A percentile compares a stretch with the other conserved stretches of the same genome.
These are phyloP conservation scores for Chymomyza procnemis DNA, from an alignment of 2,888 invertebrate species.

Conservation along the genomic window DNA sequence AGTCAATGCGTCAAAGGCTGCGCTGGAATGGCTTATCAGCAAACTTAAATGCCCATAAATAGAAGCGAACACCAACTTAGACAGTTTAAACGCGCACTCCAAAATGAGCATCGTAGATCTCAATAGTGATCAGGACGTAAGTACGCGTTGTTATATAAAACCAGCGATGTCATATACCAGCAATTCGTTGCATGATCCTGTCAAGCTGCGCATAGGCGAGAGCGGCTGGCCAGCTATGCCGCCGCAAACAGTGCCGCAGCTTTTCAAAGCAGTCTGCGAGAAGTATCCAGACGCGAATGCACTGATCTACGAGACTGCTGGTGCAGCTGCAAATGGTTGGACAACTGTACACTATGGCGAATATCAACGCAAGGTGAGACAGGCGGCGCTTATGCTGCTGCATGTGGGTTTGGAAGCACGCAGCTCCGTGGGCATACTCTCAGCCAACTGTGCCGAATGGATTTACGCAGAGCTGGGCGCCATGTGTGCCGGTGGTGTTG, in stretches of 20 bases:
- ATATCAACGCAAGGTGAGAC: conserved; percentile 85
- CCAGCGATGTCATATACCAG: conserved; percentile 81
- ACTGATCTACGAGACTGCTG: conserved; percentile 81
- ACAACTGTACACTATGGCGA: conserved; percentile 84
- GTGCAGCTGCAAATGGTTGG: conserved; percentile 78
- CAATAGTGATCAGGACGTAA: neutral
- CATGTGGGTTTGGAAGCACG: conserved; percentile 87
- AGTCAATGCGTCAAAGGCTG: too few relatives aligned
- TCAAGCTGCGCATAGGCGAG: conserved; percentile 81
- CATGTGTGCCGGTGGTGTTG: conserved; percentile 91
- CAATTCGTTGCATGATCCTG: conserved; percentile 81
- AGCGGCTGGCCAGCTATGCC: conserved; percentile 79
- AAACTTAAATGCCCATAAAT: neutral
- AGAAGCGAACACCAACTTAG: neutral
- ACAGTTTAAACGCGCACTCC: neutral
- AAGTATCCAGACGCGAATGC: conserved; percentile 83
- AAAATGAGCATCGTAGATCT: conserved; percentile 44
- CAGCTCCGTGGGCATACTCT: conserved; percentile 90
- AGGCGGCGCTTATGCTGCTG: conserved; percentile 88
- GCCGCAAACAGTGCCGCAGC: conserved; percentile 86
- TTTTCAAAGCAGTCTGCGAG: conserved; percentile 82
- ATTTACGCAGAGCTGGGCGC: conserved; percentile 89
- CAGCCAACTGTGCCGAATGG: conserved; percentile 95
- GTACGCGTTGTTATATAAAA: conserved; percentile 76
- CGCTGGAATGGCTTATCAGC: neutral